Base-by-base conservation (phyloP, 1,140 invertebrate species). In the Heliconius hermathena region DNA sequence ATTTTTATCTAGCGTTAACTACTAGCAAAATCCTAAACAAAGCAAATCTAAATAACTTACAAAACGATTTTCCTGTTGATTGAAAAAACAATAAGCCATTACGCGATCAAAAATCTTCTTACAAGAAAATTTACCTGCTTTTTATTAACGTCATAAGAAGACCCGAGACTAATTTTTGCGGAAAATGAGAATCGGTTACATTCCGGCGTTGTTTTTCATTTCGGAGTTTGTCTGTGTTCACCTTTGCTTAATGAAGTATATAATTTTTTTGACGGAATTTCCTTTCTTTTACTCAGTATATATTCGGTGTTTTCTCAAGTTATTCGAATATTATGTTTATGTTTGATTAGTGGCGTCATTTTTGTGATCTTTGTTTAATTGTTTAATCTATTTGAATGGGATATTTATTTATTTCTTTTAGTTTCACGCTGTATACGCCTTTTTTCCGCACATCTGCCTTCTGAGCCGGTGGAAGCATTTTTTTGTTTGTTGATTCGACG, bases 131-230 rank as follows among this genome's bases (percentile, higher is more conserved):
- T 78, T 78, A 78, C 57, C n/a, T 38, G 13, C 18, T 57, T 72
- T 78, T 79, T 73, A 79, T 74, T 70, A 54, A 66, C 71, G 71
- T 60, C 52, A 73, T 49, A 70, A 72, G 41, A 52, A n/a, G 57
- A 18, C 18, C 33, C 70, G 18, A 29, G 26, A 18, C 36, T 81
- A 81, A 77, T 81, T 81, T 54, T 77, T 57, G 36, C 76, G 80
- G 76, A 81, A 81, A 77, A 76, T 71, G 80, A 52, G 76, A 74
- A 74, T 71, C 33, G 29, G 66, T 75, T 78, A 77, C 73, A 38
- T 73, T 73, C 41, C 73, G 29, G 41, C 46, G 73, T 22, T 74
- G 57, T 71, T 71, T 77, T 74, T 75, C 26, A 74, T 77, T 81
- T 54, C 5, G 52, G 5, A 29, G 33, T 71, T 60, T 29, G 49